phyloP scores from a whole-genome alignment of 2,888 invertebrate genomes.

The Ecliptopera silaceata region DNA sequence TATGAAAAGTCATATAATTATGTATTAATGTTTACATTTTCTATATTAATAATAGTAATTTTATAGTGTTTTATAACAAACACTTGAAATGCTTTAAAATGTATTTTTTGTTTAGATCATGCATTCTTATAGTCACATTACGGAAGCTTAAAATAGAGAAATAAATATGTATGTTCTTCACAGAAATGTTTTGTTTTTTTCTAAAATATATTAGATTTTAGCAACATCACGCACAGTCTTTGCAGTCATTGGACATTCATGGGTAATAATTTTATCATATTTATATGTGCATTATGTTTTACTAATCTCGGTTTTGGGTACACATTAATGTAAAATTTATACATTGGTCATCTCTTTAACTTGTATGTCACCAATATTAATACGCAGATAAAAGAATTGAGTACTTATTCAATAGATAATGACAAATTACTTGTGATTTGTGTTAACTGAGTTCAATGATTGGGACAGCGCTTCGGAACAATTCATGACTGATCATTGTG shows the following conservation, averaged over 20 bases:
- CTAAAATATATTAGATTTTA: conserved; percentile 35
- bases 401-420: too few species aligned
- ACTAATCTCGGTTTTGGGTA: conserved; percentile 27
- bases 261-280: conserved; percentile 36
- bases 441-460: too few species aligned
- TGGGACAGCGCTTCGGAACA: too few species aligned
- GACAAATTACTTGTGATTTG: too few species aligned
- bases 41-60: conserved; percentile 26
- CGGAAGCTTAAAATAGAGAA: conserved; percentile 65
- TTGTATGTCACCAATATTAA: not conserved
- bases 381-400: too few species aligned
- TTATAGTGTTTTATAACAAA: conserved; percentile 16
- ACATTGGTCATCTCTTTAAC: not conserved
- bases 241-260: conserved; percentile 36
- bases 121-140: conserved; percentile 52
- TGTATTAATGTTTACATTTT: conserved; percentile 42
- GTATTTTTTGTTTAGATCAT: conserved; percentile 50
- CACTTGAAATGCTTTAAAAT: conserved; percentile 13
- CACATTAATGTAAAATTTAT: conserved; percentile 7
- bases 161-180: conserved; percentile 77
- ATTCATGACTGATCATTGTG: too few species aligned
- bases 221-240: conserved; percentile 26
- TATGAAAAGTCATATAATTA: conserved; percentile 42
- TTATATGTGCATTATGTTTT: conserved; percentile 19
- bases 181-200: conserved; percentile 76